phyloP scores from a whole-genome alignment of 2,113 vertebrate species.

The Chloropsis cyanopogon region DNA sequence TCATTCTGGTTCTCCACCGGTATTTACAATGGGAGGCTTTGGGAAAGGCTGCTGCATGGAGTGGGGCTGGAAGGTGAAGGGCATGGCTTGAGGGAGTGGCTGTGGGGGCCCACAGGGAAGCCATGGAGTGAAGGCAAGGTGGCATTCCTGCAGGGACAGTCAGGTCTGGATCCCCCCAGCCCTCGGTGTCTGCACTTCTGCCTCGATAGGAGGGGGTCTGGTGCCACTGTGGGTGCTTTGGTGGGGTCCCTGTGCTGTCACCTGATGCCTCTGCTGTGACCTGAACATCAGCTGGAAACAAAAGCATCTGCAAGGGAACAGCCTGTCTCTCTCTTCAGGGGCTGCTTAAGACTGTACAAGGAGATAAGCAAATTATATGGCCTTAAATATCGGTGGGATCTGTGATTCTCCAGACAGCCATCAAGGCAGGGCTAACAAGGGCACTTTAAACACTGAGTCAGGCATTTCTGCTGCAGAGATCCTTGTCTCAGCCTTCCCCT shows the following conservation, averaged over 20 bases:
- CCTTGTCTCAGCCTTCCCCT: slow-evolving; percentile 43
- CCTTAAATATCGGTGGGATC: slow-evolving; percentile 43
- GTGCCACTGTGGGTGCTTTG: not conserved
- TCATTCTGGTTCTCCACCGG: not conserved
- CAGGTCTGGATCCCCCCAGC: not conserved
- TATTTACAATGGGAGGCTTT: not conserved
- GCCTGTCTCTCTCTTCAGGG: not conserved
- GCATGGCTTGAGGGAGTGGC: fast-evolving
- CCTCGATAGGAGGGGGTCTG: fast-evolving
- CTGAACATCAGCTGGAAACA: not conserved
- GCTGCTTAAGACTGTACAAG: slow-evolving; percentile 6
- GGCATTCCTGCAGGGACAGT: fast-evolving
- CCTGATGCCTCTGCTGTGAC: not conserved
- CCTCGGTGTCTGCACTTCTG: fast-evolving
- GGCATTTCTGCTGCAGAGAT: slow-evolving; percentile 19
- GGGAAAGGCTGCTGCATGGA: not conserved
- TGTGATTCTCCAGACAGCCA: slow-evolving; percentile 38
- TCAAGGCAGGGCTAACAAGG: slow-evolving; percentile 42
- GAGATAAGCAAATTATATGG: slow-evolving; percentile 51
- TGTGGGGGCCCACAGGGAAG: fast-evolving
- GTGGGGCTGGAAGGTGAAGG: fast-evolving
- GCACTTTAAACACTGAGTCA: slow-evolving; percentile 43
- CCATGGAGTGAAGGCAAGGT: not conserved
- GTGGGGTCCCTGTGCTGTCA: not conserved
- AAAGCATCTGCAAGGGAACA: not conserved